A percentile compares a stretch with the other conserved stretches of the same genome.
phyloP scores from a whole-genome alignment of 2,113 vertebrate species.

The Tor tambroides region DNA sequence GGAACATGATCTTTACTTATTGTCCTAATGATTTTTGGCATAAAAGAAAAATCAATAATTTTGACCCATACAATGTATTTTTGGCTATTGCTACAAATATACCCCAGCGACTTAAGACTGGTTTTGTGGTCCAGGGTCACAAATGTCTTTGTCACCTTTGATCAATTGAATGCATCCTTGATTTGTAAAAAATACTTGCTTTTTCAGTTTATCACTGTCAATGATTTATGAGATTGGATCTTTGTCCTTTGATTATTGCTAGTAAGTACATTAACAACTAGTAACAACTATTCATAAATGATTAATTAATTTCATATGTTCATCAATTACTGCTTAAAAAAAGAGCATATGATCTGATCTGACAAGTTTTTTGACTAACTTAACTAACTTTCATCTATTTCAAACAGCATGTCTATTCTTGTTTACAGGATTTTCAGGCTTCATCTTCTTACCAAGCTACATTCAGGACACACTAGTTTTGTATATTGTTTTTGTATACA shows the following conservation, averaged over 20 bases:
- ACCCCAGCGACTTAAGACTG: too few species aligned
- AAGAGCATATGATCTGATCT: neutral
- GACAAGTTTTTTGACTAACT: too few species aligned
- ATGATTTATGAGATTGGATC: neutral
- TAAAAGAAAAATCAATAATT: too few species aligned
- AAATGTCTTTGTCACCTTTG: neutral
- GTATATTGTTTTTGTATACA: neutral
- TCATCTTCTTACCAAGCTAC: neutral
- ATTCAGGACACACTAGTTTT: neutral
- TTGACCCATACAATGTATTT: too few species aligned
- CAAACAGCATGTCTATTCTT: neutral
- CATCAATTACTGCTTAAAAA: neutral
- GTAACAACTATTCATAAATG: neutral
- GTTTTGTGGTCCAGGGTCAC: too few species aligned
- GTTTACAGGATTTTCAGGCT: neutral
- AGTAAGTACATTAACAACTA: neutral
- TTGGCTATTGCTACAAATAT: too few species aligned
- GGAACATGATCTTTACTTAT: too few species aligned
- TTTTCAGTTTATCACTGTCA: neutral
- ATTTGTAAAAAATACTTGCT: neutral
- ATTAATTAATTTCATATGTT: neutral
- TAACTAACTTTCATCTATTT: neutral
- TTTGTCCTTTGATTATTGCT: neutral
- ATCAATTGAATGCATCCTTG: neutral
- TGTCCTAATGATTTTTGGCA: too few species aligned